Percentiles rank a stretch among this genome's conserved stretches.
Evolutionary conservation across 2,113 vertebrate species (phyloP).

Genomic region (Tor tambroides): DNA sequence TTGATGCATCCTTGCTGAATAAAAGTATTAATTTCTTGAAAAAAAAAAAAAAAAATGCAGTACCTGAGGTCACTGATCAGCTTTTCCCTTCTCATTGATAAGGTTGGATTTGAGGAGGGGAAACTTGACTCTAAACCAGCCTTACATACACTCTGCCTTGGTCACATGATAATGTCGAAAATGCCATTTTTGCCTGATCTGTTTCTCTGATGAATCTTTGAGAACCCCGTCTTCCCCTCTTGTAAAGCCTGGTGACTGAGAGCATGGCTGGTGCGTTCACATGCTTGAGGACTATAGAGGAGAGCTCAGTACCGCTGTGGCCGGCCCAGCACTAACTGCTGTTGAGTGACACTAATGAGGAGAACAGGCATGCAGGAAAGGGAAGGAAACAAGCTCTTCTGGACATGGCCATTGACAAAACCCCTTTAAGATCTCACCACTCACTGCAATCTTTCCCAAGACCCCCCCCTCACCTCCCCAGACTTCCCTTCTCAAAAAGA

Average conservation of each 20-base stretch:
- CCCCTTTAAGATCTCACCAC: conserved; percentile 48
- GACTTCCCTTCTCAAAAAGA: conserved; percentile 13
- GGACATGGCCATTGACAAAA: conserved; percentile 60
- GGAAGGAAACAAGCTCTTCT: conserved; percentile 50
- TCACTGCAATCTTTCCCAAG: conserved; percentile 50
- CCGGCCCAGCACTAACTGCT: conserved; percentile 73
- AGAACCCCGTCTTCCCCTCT: conserved; percentile 7
- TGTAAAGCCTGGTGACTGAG: conserved; percentile 32
- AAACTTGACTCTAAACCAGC: not conserved
- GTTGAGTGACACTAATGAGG: conserved; percentile 83
- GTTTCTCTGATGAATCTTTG: conserved; percentile 23
- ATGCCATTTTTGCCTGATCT: not conserved
- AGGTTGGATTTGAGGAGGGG: not conserved
- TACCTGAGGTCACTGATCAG: no score
- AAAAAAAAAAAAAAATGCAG: no score
- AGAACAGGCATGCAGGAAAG: conserved; percentile 73
- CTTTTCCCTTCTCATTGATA: no score
- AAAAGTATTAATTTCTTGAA: no score
- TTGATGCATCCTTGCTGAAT: no score
- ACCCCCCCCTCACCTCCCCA: not conserved
- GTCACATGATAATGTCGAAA: not conserved
- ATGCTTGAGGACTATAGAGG: conserved; percentile 68
- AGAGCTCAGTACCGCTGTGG: conserved; percentile 71
- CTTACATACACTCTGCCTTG: not conserved
- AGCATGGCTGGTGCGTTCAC: conserved; percentile 39